Base-by-base conservation (phyloP, 2,113 vertebrate genomes). In the Pelmatolapia mariae region DNA sequence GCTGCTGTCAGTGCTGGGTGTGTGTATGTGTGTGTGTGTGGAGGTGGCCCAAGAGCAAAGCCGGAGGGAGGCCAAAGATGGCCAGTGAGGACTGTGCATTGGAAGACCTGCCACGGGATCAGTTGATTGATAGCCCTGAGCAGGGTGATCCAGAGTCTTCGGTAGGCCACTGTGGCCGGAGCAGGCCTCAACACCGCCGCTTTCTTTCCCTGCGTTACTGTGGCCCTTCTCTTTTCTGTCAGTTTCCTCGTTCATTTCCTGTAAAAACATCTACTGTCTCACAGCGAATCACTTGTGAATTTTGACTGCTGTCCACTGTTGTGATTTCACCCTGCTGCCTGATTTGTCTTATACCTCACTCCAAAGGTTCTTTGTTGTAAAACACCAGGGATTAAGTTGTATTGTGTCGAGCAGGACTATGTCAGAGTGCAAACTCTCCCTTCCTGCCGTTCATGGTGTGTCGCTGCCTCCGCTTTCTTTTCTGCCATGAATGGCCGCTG, bases 231-330 rank as follows among this genome's bases (percentile, higher is more conserved):
- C 88, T 92, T 83, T 92, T 88, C 90, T 88, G 19, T 80, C 81
- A 10, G 86, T 91, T 93, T 93, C 91, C 87, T 92, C 7, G 18
- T 94, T 95, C 90, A 90, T 89, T 91, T 95, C 91, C 91, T 93
- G 85, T 84, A 56, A 53, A 83, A 87, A 59, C 86, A 83, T 82
- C 82, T 85, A 43, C 76, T 71, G 5, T 80, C 33, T 81, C 82
- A 63, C 81, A 47, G 33, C 5, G 50, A 92, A 66, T 82, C 83
- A 43, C 57, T 76, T 22, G 26, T 71, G 82, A 54, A 3, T 85
- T 87, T 83, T 85, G 4, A 24, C 76, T 57, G 61, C 86, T 38
- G 16, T 61, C 63, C 81, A 88, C 84, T 18, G 81, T 61, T 45
- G 68, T 81, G 81, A 81, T 89, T 92, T 83, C 3, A 15, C 43